Evolutionary conservation across 2,113 vertebrate genomes (phyloP).

Genomic region (Prunella himalayana): DNA sequence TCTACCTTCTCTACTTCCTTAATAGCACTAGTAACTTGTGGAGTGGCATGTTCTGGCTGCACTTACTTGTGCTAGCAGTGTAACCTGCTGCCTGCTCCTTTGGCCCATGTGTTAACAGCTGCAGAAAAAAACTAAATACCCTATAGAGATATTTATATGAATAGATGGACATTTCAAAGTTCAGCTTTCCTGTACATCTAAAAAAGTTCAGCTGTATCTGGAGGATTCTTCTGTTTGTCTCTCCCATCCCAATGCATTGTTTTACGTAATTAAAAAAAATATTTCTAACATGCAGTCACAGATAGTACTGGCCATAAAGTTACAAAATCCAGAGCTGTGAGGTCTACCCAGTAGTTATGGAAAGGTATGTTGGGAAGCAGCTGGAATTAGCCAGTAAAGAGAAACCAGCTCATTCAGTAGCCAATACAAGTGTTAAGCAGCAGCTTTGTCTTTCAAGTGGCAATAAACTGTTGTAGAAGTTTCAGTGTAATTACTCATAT

Average conservation of each 20-base stretch:
- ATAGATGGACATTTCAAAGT: background rate
- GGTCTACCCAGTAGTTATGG: background rate
- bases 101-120: background rate
- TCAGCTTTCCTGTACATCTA: background rate
- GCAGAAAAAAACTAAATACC: background rate
- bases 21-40: background rate
- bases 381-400: background rate
- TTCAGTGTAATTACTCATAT: background rate
- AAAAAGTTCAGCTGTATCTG: background rate
- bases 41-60: background rate
- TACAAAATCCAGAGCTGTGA: background rate
- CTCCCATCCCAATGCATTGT: background rate
- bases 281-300: background rate
- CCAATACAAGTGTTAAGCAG: background rate
- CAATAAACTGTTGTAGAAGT: background rate
- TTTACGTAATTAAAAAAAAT: background rate
- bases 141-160: background rate
- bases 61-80: background rate
- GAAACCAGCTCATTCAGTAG: fast-evolving
- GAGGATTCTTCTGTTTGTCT: background rate
- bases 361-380: background rate
- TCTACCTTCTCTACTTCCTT: background rate
- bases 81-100: background rate
- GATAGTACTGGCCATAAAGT: background rate
- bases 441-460: background rate